Evolutionary conservation across 2,113 vertebrate genomes (phyloP), one percentile per base, ranked within the genome.

Genomic region (Anthoscopus minutus): DNA sequence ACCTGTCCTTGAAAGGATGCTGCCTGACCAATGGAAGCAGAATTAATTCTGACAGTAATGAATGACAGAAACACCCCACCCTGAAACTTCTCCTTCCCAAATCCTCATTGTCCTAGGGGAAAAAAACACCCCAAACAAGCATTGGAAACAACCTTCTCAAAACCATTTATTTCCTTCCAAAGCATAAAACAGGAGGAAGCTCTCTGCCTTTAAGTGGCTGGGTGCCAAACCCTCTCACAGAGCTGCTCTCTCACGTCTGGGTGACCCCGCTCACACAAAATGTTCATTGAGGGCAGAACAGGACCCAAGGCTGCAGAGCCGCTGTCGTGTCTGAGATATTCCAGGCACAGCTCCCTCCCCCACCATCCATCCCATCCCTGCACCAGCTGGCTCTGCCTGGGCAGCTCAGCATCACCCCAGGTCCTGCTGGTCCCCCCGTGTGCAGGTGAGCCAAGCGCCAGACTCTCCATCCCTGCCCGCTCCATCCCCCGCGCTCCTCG

Each of bases 271-370:
- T 90, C 48, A 27, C 48, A 96, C 94, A 94, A 76, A 92, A 72
- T 54, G 60, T 19, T 71, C 96, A 84, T 79, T 96, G 95, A 96
- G 91, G 89, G 60, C 2, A 10, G 74, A 95, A 66, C 48, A 18
- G 48, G 51, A 74, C 83, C 62, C 53, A 30, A 31, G 73, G 89
- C 93, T 69, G 51, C 56, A 67, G 81, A 74, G 58, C 72, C 0
- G 31, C 86, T 96, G 54, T 72, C 89, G 89, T 91, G 92, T 93
- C 91, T 95, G 96, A 86, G 96, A 81, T 92, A 93, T 79, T 96
- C 88, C 71, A 71, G 92, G 81, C 64, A 0, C 38, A 23, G 60
- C 23, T 92, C 27, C 40, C 83, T 65, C 64, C 67, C 50, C 56
- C 61, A 35, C 12, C 6, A 11, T 22, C 69, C 50, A 19, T 18